Conservation (phyloP, 2,113 vertebrate genomes). For the Salvelinus namaycush region DNA sequence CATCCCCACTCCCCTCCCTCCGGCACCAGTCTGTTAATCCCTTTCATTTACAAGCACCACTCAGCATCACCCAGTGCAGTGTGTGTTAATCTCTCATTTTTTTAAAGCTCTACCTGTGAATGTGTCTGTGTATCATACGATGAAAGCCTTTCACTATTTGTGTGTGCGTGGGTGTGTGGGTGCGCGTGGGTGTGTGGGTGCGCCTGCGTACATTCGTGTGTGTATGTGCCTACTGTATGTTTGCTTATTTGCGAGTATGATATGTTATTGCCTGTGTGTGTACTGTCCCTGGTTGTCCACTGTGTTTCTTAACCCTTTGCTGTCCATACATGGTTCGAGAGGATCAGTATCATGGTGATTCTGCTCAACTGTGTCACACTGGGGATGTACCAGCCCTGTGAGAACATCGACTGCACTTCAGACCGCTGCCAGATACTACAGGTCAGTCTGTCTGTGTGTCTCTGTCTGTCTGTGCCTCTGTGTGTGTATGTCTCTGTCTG, state of each 20-base stretch:
- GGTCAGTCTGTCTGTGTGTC: slow-evolving; percentile 72
- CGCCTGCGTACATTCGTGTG: not conserved
- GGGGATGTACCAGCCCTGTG: slow-evolving; percentile 97
- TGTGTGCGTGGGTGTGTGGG: no score
- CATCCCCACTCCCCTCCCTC: not conserved
- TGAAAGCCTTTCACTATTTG: no score
- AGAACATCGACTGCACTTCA: slow-evolving; percentile 95
- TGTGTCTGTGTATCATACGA: no score
- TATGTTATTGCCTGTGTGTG: not conserved
- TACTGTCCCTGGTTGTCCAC: not conserved
- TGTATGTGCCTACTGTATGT: not conserved
- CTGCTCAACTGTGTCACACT: slow-evolving; percentile 95
- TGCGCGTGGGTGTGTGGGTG: not conserved
- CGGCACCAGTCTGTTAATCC: no score
- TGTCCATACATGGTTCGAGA: slow-evolving; percentile 89
- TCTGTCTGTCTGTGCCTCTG: not conserved
- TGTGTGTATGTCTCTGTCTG: not conserved
- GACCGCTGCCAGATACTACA: slow-evolving; percentile 94
- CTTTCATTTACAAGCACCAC: not conserved
- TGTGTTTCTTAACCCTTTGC: not conserved
- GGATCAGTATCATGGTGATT: slow-evolving; percentile 96
- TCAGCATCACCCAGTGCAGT: no score
- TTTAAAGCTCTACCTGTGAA: no score
- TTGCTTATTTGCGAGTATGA: no score
- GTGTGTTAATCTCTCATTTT: no score